Conservation (phyloP, 1,140 invertebrate genomes). For the Aplysia californica region DNA sequence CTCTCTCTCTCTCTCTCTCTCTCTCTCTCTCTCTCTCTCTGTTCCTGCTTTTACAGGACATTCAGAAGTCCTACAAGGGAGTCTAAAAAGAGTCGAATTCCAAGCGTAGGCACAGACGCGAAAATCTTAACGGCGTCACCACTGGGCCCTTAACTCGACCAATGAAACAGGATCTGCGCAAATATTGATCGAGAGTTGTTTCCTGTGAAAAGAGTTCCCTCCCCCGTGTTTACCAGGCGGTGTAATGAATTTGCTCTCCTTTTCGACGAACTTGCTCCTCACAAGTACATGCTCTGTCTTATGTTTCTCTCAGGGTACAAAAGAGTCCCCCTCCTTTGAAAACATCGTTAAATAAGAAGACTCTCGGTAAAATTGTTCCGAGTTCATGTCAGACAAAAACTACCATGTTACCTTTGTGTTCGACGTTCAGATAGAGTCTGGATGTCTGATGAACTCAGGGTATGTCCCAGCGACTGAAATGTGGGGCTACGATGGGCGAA, state of each 20-base stretch:
- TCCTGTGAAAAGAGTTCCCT: conserved; percentile 10
- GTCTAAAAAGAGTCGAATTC: not conserved
- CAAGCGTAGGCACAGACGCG: too few species aligned
- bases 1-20: not conserved
- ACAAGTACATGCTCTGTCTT: not conserved
- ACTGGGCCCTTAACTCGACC: too few species aligned
- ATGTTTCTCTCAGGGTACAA: not conserved
- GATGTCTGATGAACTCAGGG: not conserved
- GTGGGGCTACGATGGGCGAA: not conserved
- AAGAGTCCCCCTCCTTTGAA: not conserved
- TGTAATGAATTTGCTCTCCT: not conserved
- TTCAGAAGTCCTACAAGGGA: not conserved
- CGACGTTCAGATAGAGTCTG: not conserved
- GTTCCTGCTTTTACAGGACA: not conserved
- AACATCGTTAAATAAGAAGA: not conserved
- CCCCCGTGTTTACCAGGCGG: conserved; percentile 5
- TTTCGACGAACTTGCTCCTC: not conserved
- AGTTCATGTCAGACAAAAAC: not conserved
- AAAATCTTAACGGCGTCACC: too few species aligned
- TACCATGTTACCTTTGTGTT: not conserved
- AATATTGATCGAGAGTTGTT: conserved; percentile 21
- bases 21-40: not conserved
- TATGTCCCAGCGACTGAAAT: not conserved
- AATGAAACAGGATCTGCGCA: conserved; percentile 12
- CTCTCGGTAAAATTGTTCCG: not conserved